Evolutionary conservation across 2,113 vertebrate genomes (phyloP).

Genomic region (Apistogramma diplotaenia): DNA sequence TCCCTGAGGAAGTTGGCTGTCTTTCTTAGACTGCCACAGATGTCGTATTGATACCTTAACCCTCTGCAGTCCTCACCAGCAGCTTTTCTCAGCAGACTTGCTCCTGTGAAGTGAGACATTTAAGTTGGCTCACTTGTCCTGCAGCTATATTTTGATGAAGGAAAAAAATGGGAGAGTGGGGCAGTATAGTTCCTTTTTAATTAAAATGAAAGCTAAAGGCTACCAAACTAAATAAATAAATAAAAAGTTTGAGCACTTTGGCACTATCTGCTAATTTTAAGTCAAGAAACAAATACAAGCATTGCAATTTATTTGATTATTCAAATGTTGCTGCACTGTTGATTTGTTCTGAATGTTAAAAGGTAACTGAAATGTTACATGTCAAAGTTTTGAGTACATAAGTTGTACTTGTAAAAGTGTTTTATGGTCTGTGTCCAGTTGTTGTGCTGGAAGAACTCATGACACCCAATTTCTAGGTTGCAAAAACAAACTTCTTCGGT

Average conservation of each 20-base stretch:
- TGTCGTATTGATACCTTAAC: slow-evolving; percentile 19
- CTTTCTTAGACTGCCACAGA: slow-evolving; percentile 6
- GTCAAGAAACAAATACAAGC: neutral
- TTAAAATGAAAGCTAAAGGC: neutral
- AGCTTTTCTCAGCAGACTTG: slow-evolving; percentile 24
- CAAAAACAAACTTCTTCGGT: neutral
- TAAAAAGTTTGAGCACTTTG: neutral
- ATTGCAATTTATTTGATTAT: neutral
- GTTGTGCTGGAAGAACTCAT: neutral
- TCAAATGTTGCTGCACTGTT: neutral
- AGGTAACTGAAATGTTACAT: neutral
- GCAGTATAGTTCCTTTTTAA: neutral
- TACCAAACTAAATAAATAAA: neutral
- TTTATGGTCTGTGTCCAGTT: neutral
- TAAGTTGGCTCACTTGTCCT: slow-evolving; percentile 26
- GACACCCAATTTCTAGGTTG: neutral
- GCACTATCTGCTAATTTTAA: neutral
- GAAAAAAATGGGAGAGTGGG: neutral
- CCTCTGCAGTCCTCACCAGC: slow-evolving; percentile 35
- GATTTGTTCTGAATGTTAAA: neutral
- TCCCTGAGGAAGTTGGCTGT: slow-evolving; percentile 24
- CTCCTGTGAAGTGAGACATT: slow-evolving; percentile 38
- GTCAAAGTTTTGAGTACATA: neutral
- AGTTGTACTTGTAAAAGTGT: neutral
- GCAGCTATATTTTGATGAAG: neutral